phyloP scores from a whole-genome alignment of 2,888 invertebrate species.

The Trissolcus brochymenae region DNA sequence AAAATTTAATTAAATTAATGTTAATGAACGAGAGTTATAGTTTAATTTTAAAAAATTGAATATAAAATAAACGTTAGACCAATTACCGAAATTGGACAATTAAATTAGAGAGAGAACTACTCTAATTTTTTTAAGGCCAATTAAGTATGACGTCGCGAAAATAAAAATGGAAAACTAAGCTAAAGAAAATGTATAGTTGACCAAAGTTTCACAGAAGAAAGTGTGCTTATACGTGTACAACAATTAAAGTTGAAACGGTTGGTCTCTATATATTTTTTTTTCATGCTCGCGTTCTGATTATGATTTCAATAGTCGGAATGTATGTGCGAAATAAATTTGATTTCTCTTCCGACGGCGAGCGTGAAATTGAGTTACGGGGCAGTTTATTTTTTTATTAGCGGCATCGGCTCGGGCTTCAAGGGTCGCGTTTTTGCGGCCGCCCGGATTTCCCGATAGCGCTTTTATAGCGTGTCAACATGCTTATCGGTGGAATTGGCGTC shows the following conservation, averaged over 20 bases:
- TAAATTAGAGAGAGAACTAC: too few relatives aligned
- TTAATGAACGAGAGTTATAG: too few relatives aligned
- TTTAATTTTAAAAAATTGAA: too few relatives aligned
- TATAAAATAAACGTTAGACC: too few relatives aligned
- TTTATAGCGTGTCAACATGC: constrained; percentile 76
- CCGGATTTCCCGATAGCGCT: constrained; percentile 74
- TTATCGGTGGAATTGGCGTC: constrained; percentile 61
- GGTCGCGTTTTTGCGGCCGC: constrained; percentile 71
- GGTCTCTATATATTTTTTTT: constrained; percentile 39
- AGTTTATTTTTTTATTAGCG: constrained; percentile 73
- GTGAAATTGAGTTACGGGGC: constrained; percentile 73
- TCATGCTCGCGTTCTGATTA: constrained; percentile 13
- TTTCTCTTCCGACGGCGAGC: constrained; percentile 54
- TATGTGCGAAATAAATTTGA: constrained; percentile 26
- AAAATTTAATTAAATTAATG: too few relatives aligned
- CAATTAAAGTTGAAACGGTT: constrained; percentile 30
- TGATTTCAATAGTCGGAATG: constrained; percentile 8
- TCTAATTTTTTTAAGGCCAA: constrained; percentile 49
- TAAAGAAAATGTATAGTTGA: constrained; percentile 42
- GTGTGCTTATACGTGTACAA: constrained; percentile 43
- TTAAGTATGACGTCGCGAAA: constrained; percentile 37
- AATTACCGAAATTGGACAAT: too few relatives aligned
- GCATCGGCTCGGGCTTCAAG: constrained; percentile 63
- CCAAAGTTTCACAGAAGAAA: constrained; percentile 41
- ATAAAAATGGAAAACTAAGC: constrained; percentile 49